Base-by-base conservation (phyloP, 2,888 invertebrate species). In the Schizotus pectinicornis region DNA sequence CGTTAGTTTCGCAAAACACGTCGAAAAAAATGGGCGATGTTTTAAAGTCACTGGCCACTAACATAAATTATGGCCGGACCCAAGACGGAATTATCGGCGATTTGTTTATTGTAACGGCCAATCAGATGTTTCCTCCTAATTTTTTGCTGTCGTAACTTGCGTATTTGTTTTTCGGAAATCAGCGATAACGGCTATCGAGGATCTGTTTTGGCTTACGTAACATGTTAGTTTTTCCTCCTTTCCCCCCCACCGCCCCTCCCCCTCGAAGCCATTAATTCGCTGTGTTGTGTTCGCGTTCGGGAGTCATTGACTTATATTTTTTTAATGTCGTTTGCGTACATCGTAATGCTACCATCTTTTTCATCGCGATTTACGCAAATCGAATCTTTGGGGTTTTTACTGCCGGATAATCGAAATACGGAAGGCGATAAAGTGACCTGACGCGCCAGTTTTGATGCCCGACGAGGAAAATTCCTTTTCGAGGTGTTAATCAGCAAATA, bases 41-140 rank as follows among this genome's bases (percentile, higher is more conserved):
- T 57, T 57, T 57, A 41, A 52, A 52, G 57, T 57, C 57, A 57
- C 14, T 57, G 57, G 51, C 57, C 57, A 56, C 14, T 52, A 52
- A 41, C 52, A 22, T 57, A 57, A 57, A 51, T 47, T 33, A 57
- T 30, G 1, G 32, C 49, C 32, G 50, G 38, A 9, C 12, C 56
- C 14, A 49, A 53, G 5, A 42, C 53, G 30, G 38, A 49, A 34
- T 56, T 57, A 57, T 52, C 47, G 39, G 34, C 13, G 35, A 43
- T 49, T 11, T 54, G 51, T 59, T 55, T 59, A 55, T 55, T 47
- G 37, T 42, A 49, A 14, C 31, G 2, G 9, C 47, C 22, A 55
- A 53, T 48, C 52, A 45, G 45, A 59, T 54, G 52, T 53, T 54
- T 51, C 36, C 49, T 39, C 12, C 14, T 11, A 43, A 45, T 59